Base-by-base conservation (phyloP, 2,113 vertebrate genomes). In the Tylochromis polylepis region DNA sequence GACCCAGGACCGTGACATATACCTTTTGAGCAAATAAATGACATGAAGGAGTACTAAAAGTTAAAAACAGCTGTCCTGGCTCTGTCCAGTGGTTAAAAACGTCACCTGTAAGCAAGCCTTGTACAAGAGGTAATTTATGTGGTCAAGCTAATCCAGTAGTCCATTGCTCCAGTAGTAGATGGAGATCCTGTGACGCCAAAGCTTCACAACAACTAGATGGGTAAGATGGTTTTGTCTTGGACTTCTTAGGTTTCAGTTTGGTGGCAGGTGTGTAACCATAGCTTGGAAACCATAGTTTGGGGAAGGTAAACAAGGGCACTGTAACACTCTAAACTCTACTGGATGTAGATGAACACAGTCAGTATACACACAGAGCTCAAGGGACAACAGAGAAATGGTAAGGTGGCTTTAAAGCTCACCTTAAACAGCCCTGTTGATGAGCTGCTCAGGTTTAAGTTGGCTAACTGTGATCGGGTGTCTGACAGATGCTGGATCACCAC, bases 361-460 rank as follows among this genome's bases (percentile, higher is more conserved):
- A 70, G n/a, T 58, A 46, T 8, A 27, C 24, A 80, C 15, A 43
- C 8, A 62, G 15, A 22, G 31, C 62, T 29, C 46, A 81, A n/a
- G 56, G 49, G 57, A 60, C 11, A 1, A 49, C 24, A 83, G 36
- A 59, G 57, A 59, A 55, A 46, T 38, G 6, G 56, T 2, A 41
- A 8, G 60, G 58, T 38, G n/a, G n/a, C 34, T 78, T 80, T 5
- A 24, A 15, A 51, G 67, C n/a, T 75, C 11, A n/a, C 75, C 70
- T 41, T 65, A 79, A 88, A 84, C 89, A 84, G 83, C 91, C 85
- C 29, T 55, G 56, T 20, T 51, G 49, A 77, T 20, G 49, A 79
- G 57, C 82, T 43, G 77, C 3, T 58, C 49, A 65, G 70, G 29
- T 62, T 91, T 77, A 10, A 65, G 78, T 18, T 29, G 36, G 72